phyloP scores from a whole-genome alignment of 2,797 vertebrate genomes.

The Xenentodon cancila region DNA sequence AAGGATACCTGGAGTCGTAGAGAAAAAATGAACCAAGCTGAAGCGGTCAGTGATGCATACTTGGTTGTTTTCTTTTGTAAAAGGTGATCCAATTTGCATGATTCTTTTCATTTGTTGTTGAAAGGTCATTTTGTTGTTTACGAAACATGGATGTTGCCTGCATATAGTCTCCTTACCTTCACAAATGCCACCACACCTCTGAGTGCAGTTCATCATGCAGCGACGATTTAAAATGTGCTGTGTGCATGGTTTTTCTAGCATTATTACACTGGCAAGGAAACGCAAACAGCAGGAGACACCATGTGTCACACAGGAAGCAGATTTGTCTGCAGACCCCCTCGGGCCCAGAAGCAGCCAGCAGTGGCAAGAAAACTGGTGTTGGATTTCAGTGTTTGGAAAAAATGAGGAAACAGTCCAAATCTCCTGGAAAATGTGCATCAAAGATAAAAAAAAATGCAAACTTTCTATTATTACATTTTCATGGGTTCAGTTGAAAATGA shows the following conservation, averaged over 20 bases:
- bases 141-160: no score
- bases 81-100: slow-evolving; percentile 14
- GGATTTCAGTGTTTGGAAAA: no score
- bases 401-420: no score
- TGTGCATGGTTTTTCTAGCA: slow-evolving; percentile 21
- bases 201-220: slow-evolving; percentile 46
- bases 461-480: no score
- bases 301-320: no score
- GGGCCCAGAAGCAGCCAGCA: slow-evolving; percentile 10
- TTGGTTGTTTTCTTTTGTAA: slow-evolving; percentile 3
- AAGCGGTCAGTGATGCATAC: not conserved
- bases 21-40: slow-evolving; percentile 20
- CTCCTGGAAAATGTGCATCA: no score
- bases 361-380: not conserved
- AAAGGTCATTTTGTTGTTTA: slow-evolving; percentile 40
- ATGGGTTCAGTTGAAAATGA: no score
- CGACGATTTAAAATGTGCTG: slow-evolving; percentile 18
- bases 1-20: slow-evolving; percentile 85
- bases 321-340: no score
- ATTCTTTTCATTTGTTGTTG: slow-evolving; percentile 34
- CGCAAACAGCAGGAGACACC: no score
- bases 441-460: no score
- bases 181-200: slow-evolving; percentile 55
- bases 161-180: slow-evolving; percentile 21
- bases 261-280: slow-evolving; percentile 12